Evolutionary conservation across 1,140 invertebrate species (phyloP), one percentile per base, ranked within the genome.

Genomic region (Saxidomus purpurata): DNA sequence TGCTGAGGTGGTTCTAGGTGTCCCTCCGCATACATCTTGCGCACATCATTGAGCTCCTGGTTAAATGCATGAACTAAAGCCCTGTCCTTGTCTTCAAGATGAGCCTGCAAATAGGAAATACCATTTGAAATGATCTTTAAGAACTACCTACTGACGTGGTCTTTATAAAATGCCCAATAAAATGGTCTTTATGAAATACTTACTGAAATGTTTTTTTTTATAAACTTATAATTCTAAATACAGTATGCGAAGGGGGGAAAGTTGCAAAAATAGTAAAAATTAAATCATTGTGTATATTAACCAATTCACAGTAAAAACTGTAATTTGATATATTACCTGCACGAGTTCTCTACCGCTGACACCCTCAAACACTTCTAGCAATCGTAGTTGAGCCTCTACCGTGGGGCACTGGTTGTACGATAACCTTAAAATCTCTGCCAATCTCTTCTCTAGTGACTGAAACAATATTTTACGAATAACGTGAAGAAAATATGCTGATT

Each of bases 341-440:
- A 96, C 94, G 9, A 95, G 92, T 80, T 96, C 95, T 85, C 95
- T 61, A 28, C 95, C 92, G 90, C 95, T 95, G 89, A 95, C 93
- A 15, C 95, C 95, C 81, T 96, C 94, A 94, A 96, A 96, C 22
- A 96, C 95, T 79, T 96, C 95, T 25, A 96, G 92, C 47, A 96
- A 90, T 28, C 95, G 80, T 13, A 96, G 90, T 88, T 96, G 94
- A 1, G 95, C 91, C 13, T 93, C 93, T 22, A 96, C 93, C n/a
- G 93, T 96, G 0, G 94, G 94, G 89, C 95, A 95, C 83, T 95
- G 94, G 22, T 92, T 90, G 79, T 95, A 95, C 6, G 94, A 92
- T 59, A 94, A 91, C 9, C 94, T 80, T 40, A 96, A 81, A 34
- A 96, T 95, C 40, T 93, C 93, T 25, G 95, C 94, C 40, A 96